Evolutionary conservation across 2,888 invertebrate genomes (phyloP).

Genomic region (Stenurella melanura): DNA sequence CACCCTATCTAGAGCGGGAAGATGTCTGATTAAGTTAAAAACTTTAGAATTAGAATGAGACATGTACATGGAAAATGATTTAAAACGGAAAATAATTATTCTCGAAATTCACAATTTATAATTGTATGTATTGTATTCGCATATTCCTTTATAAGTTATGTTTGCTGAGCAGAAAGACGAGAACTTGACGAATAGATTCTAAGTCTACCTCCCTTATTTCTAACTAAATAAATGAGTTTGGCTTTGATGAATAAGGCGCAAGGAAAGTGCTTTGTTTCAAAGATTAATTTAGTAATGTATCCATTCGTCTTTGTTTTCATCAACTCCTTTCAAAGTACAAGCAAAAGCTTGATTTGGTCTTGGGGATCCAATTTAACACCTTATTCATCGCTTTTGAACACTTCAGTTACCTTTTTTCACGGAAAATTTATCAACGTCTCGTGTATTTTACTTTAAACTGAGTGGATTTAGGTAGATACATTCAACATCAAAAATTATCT

Average conservation of each 20-base stretch:
- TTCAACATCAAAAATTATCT: background rate
- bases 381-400: slow-evolving; percentile 50
- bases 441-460: background rate
- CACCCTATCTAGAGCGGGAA: slow-evolving; percentile 50
- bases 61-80: slow-evolving; percentile 54
- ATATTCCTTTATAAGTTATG: slow-evolving; percentile 63
- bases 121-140: slow-evolving; percentile 50
- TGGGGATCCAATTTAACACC: slow-evolving; percentile 56
- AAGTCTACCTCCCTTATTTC: slow-evolving; percentile 66
- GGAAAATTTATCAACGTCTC: slow-evolving; percentile 15
- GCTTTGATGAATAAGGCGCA: slow-evolving; percentile 71
- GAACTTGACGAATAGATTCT: slow-evolving; percentile 67
- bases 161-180: slow-evolving; percentile 58
- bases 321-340: slow-evolving; percentile 60
- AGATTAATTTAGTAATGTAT: slow-evolving; percentile 73
- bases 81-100: slow-evolving; percentile 57
- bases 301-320: slow-evolving; percentile 71
- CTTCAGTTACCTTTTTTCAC: background rate
- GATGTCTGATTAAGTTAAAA: slow-evolving; percentile 53
- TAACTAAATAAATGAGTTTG: slow-evolving; percentile 71
- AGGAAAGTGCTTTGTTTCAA: slow-evolving; percentile 72
- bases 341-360: slow-evolving; percentile 52
- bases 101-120: slow-evolving; percentile 47
- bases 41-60: slow-evolving; percentile 48
- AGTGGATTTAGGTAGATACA: background rate